Base-by-base conservation (phyloP, 2,888 invertebrate genomes). In the Norana najaformis region DNA sequence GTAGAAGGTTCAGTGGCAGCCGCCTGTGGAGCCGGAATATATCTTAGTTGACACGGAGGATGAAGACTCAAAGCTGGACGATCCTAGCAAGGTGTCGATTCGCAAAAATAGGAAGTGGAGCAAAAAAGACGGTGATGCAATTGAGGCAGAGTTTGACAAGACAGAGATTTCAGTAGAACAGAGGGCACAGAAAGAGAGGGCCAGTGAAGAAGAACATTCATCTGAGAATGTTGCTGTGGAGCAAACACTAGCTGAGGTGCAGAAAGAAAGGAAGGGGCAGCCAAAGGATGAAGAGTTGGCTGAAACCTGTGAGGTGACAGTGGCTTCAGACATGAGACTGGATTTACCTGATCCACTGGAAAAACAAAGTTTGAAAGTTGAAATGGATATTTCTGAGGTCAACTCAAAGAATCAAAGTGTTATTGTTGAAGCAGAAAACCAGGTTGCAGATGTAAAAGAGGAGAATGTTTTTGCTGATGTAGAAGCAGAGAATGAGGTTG, bases 11-110 rank as follows among this genome's bases (percentile, higher is more conserved):
- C 85, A 35, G 30, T 85, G 85, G 85, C n/a, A 85, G 85, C 85
- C 85, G 18, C 85, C 85, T 36, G 85, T 85, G 23, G 85, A 85
- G 85, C 85, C 85, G 20, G 85, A 85, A 37, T 35, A 85, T 36
- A 23, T 36, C 4, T 23, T 37, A 13, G 85, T 23, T 16, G 85
- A 35, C 23, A 37, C 35, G 85, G 85, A 85, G 4, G 36, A 85
- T 85, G 85, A 85, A 85, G 85, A 18, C 37, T 35, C 37, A 88
- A 18, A 88, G 47, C 37, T 14, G 30, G 37, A 39, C 2, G 39
- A 47, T 41, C 30, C n/a, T 0, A 41, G 30, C 37, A 38, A 34
- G 20, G 5, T 47, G 88, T 88, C 41, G 6, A 41, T 47, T 41
- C 37, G 34, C 41, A 47, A 38, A 20, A 88, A 35, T 18, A 23